Evolutionary conservation across 2,113 vertebrate genomes (phyloP), one percentile per base, ranked within the genome.

Genomic region (Ceyx melanurus): DNA sequence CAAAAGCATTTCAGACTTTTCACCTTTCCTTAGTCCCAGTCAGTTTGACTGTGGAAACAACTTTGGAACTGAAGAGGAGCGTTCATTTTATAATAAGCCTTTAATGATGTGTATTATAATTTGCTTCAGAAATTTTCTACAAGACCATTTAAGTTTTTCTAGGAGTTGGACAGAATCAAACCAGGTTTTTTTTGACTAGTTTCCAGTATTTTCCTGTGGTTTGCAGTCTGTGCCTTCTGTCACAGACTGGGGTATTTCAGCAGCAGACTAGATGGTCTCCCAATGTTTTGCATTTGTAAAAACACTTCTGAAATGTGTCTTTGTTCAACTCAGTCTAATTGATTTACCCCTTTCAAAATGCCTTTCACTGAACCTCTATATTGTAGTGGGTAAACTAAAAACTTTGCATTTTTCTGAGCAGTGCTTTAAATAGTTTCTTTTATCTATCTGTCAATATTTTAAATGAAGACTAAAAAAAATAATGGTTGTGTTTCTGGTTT

Each of bases 401-500:
- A 92, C 86, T 62, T 57, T 85, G 93, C 28, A 23, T 87, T 96
- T 96, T 95, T 94, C 88, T 95, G 81, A 96, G 79, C 89, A 91
- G 93, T 89, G 71, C 86, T 92, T 75, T 91, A 95, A 94, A 77
- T 94, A 91, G 62, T 82, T 15, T 94, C 91, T 91, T 87, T 89
- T 89, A 93, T 90, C 54, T 93, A 67, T 84, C 80, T 93, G 89
- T 91, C 90, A 35, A 35, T 94, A 88, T 95, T 93, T 92, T 89
- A 89, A 93, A 91, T 83, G 83, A 95, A 75, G 88, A 60, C 77
- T 89, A 89, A 97, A 94, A 95, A 92, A 78, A 92, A 78, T 61
- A 75, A 56, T 45, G 81, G 5, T 45, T 17, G 45, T 45, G 45
- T 45, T 45, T 45, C 45, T 17, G 15, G 6, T 45, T 45, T 45